These are phyloP conservation scores for Trinorchestia longiramus DNA, from an alignment of 1,140 invertebrate genomes.

Conservation along the genomic window DNA sequence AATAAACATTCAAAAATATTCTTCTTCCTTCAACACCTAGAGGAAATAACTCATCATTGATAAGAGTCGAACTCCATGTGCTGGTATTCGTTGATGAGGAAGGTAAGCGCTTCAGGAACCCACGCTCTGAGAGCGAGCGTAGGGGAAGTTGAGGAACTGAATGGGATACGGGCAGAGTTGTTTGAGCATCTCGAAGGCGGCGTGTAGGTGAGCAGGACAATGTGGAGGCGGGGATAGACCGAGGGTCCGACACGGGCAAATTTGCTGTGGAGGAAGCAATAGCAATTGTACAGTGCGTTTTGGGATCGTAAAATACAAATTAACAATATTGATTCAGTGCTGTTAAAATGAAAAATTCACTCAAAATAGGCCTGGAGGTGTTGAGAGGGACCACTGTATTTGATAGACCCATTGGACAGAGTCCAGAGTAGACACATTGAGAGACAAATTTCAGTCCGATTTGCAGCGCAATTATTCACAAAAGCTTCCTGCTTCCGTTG, in stretches of 20 bases:
- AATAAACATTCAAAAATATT: background rate
- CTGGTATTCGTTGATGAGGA: background rate
- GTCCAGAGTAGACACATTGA: too few relatives aligned
- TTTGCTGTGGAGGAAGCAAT: conserved; percentile 22
- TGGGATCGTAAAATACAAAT: background rate
- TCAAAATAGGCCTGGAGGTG: too few relatives aligned
- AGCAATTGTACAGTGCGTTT: background rate
- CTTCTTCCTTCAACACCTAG: background rate
- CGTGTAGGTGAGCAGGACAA: background rate
- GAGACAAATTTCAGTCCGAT: too few relatives aligned
- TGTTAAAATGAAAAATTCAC: too few relatives aligned
- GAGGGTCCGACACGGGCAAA: background rate
- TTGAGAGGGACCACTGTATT: too few relatives aligned
- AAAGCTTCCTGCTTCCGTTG: too few relatives aligned
- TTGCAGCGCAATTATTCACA: too few relatives aligned
- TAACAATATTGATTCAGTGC: background rate
- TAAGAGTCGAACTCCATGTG: background rate
- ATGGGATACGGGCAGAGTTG: background rate
- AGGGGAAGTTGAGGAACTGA: background rate
- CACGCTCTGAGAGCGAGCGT: background rate
- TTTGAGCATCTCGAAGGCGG: background rate
- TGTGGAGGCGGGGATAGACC: background rate
- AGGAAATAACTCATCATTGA: background rate
- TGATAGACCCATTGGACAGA: too few relatives aligned
- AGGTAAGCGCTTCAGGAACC: background rate